phyloP scores from a whole-genome alignment of 2,113 vertebrate species.

The Lonchura striata region DNA sequence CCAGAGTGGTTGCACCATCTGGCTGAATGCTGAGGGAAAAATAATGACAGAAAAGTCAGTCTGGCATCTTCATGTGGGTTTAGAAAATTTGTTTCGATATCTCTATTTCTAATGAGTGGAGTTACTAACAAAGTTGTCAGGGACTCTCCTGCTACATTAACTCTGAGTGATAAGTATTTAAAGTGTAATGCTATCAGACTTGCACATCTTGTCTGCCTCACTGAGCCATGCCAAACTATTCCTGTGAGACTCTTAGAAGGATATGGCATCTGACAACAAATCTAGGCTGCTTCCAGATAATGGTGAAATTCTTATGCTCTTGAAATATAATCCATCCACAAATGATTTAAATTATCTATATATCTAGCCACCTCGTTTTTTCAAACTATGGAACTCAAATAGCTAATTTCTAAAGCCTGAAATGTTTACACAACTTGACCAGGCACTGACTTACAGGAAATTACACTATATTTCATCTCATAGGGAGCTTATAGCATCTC shows the following conservation, averaged over 20 bases:
- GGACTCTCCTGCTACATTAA: conserved; percentile 6
- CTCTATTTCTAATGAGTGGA: conserved; percentile 2
- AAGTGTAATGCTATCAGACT: neutral
- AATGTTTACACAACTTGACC: neutral
- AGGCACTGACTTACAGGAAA: neutral
- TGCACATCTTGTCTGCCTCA: conserved; percentile 4
- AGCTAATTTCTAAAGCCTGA: conserved; percentile 4
- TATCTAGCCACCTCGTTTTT: neutral
- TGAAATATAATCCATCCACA: conserved; percentile 17
- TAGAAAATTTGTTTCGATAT: neutral
- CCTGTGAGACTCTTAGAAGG: neutral
- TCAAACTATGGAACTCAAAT: neutral
- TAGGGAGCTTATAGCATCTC: neutral
- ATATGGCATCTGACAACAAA: conserved; percentile 23
- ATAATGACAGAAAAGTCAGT: neutral
- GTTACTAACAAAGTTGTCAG: conserved; percentile 26
- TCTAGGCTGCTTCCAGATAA: neutral
- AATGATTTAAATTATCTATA: conserved; percentile 4
- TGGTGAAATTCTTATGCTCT: neutral
- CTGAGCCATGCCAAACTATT: conserved; percentile 1
- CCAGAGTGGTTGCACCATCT: neutral
- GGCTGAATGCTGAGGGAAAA: neutral
- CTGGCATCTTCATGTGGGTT: neutral
- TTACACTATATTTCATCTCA: neutral
- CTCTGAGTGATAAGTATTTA: neutral